Evolutionary conservation across 2,113 vertebrate species (phyloP).

Genomic region (Symphodus melops): DNA sequence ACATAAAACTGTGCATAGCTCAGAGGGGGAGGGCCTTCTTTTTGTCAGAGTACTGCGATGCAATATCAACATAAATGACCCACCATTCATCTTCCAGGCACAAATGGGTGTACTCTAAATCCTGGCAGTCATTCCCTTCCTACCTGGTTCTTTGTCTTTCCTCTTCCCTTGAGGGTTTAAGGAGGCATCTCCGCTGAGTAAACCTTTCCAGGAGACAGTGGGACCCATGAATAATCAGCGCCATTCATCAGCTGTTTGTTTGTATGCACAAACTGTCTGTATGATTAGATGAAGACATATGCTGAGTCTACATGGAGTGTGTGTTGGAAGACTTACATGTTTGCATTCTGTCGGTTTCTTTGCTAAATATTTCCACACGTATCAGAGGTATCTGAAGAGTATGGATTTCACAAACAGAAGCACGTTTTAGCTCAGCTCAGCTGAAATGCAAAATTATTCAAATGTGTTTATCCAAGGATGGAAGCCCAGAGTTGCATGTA

Average conservation of each 20-base stretch:
- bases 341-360: slow-evolving; percentile 20
- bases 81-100: slow-evolving; percentile 49
- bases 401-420: neutral
- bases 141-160: slow-evolving; percentile 17
- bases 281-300: slow-evolving; percentile 13
- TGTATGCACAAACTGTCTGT: slow-evolving; percentile 13
- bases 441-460: neutral
- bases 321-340: slow-evolving; percentile 47
- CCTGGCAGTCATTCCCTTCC: slow-evolving; percentile 24
- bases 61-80: slow-evolving; percentile 56
- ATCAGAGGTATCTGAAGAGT: neutral
- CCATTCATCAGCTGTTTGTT: slow-evolving; percentile 31
- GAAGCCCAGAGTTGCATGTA: slow-evolving; percentile 46
- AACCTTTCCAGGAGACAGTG: slow-evolving; percentile 15
- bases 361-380: slow-evolving; percentile 11
- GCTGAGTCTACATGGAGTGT: neutral
- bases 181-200: neutral
- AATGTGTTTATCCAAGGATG: slow-evolving; percentile 15
- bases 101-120: slow-evolving; percentile 35
- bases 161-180: neutral
- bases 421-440: neutral
- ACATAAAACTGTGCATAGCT: slow-evolving; percentile 11
- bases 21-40: slow-evolving; percentile 8
- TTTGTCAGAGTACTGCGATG: slow-evolving; percentile 18
- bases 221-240: slow-evolving; percentile 26